Evolutionary conservation across 2,113 vertebrate genomes (phyloP).

Genomic region (Alouatta palliata): DNA sequence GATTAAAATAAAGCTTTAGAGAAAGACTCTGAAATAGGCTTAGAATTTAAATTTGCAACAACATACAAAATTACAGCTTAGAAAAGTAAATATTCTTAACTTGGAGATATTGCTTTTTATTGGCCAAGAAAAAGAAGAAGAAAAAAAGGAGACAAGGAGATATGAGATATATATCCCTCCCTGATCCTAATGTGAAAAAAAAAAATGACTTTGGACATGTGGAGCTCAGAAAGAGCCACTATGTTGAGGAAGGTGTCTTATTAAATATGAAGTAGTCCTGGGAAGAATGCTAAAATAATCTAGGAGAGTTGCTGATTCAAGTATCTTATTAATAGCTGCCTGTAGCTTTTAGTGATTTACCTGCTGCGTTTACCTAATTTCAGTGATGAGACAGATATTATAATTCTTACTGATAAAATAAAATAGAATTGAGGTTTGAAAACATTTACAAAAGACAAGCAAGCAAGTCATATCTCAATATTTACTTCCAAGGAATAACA

Average conservation of each 20-base stretch:
- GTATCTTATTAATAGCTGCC: constrained; percentile 59
- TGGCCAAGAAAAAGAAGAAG: background rate
- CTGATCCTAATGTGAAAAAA: background rate
- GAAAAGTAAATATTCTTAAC: constrained; percentile 1
- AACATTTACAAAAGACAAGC: constrained; percentile 72
- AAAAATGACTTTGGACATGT: background rate
- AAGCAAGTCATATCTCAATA: constrained; percentile 44
- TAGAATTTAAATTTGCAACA: constrained; percentile 1
- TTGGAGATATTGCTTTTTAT: background rate
- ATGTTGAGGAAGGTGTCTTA: background rate
- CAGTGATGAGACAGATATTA: constrained; percentile 73
- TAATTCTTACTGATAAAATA: constrained; percentile 79
- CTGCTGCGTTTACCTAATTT: constrained; percentile 74
- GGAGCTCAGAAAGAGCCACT: background rate
- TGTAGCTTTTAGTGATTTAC: constrained; percentile 72
- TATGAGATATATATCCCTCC: background rate
- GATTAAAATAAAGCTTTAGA: constrained; percentile 45
- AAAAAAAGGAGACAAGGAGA: background rate
- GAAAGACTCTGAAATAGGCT: constrained; percentile 43
- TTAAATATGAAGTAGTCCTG: background rate
- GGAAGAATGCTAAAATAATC: constrained; percentile 32
- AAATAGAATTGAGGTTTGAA: constrained; percentile 59
- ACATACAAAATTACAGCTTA: constrained; percentile 21
- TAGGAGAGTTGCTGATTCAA: constrained; percentile 8
- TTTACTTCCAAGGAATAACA: constrained; percentile 53